Percentiles rank a stretch among this genome's conserved stretches.
Evolutionary conservation across 2,797 vertebrate genomes (phyloP).

Genomic region (Falco concolor): DNA sequence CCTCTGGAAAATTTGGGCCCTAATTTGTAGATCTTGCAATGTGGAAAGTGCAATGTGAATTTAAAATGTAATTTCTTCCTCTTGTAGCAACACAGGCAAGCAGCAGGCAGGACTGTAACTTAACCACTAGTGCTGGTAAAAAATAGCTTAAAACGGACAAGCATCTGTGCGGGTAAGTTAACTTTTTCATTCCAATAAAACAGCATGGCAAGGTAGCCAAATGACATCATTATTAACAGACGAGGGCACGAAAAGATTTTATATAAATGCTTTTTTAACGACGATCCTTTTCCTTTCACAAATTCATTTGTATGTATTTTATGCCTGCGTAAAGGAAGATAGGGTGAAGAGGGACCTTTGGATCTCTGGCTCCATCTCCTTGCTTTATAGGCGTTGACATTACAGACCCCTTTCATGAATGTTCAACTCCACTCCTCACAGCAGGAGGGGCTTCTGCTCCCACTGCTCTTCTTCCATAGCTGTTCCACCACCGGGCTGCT

Average conservation of each 20-base stretch:
- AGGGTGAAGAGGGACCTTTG: not conserved
- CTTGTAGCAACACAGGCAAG: rapidly evolving
- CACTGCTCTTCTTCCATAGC: not conserved
- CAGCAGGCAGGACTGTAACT: not conserved
- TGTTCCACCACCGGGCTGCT: not conserved
- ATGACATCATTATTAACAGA: no score
- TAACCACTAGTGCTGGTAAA: not conserved
- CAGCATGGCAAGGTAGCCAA: no score
- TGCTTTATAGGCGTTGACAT: not conserved
- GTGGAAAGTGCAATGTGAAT: not conserved
- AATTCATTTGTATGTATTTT: not conserved
- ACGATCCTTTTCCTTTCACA: no score
- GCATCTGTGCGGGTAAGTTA: no score
- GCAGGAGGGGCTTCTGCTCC: not conserved
- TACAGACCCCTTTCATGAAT: not conserved
- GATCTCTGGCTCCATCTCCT: not conserved
- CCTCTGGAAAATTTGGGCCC: not conserved
- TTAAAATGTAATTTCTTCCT: not conserved
- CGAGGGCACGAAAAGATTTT: no score
- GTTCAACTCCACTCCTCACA: not conserved
- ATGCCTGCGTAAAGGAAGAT: not conserved
- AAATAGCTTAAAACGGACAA: not conserved
- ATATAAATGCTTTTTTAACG: no score
- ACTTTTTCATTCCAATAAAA: no score
- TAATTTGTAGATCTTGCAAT: not conserved